Base-by-base conservation (phyloP, 2,113 vertebrate species). In the Polypterus bichir region DNA sequence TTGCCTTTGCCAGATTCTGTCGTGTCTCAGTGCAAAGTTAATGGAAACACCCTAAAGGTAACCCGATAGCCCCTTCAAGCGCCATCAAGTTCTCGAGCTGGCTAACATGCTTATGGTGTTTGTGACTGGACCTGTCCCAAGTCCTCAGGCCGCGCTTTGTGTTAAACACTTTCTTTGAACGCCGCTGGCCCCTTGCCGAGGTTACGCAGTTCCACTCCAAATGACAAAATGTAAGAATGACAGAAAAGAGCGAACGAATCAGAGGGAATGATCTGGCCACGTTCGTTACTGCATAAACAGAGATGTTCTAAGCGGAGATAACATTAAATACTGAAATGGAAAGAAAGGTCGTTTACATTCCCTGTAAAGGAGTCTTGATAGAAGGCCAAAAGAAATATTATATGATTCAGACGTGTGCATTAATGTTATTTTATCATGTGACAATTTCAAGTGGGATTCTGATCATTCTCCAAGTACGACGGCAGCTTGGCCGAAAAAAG, bases 341-440 rank as follows among this genome's bases (percentile, higher is more conserved):
- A 71, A 76, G 71, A 73, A 71, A 78, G 80, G 72, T 79, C 81
- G 84, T 86, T 87, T 88, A 88, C 85, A 86, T 88, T 88, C 80
- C 82, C 77, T 66, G 69, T 78, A 74, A 79, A 83, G 82, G 79
- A 77, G 82, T 84, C 80, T 86, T 86, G 86, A 88, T 84, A 85
- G 83, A 77, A 78, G 74, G 83, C 84, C 83, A 86, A 83, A 68
- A 80, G 84, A 83, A 87, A 87, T 85, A 83, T 80, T 81, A 86
- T 77, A 79, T 70, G 68, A 75, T 83, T 87, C 80, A 86, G 86
- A 85, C 81, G 74, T 84, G 82, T 86, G 81, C 82, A 87, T 87
- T 87, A 87, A 81, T 77, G 73, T 87, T 81, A 88, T 88, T 88
- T 86, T 87, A 87, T 86, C 81, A 77, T 79, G 76, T 74, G 83